phyloP scores from a whole-genome alignment of 2,888 invertebrate species.

The Meta bourneti region DNA sequence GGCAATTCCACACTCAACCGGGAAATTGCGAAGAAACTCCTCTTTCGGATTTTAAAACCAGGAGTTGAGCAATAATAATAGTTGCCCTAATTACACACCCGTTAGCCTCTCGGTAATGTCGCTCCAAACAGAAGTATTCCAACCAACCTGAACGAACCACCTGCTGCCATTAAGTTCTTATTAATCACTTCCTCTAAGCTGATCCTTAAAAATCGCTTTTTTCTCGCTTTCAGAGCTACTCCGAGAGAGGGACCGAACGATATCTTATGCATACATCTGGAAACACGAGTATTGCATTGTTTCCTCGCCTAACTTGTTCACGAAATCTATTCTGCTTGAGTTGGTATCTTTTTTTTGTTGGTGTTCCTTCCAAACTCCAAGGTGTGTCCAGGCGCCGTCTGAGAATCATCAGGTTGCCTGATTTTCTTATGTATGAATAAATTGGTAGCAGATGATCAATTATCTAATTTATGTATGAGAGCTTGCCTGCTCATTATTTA shows the following conservation, averaged over 20 bases:
- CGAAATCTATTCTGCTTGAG: neutral
- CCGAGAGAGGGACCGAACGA: neutral
- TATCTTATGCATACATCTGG: neutral
- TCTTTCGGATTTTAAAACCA: neutral
- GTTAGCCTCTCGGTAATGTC: neutral
- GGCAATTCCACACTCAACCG: neutral
- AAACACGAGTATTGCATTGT: slow-evolving; percentile 23
- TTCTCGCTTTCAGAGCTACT: neutral
- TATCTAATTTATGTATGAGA: slow-evolving; percentile 28
- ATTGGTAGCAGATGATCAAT: slow-evolving; percentile 19
- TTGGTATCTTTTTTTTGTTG: neutral
- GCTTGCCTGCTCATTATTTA: neutral
- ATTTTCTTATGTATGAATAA: neutral
- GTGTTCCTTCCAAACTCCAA: neutral
- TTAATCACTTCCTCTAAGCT: neutral
- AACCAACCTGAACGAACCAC: slow-evolving; percentile 2
- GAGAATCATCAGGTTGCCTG: slow-evolving; percentile 11
- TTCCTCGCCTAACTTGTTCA: slow-evolving; percentile 22
- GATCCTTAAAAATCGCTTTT: neutral
- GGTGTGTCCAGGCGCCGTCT: slow-evolving; percentile 24
- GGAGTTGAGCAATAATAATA: neutral
- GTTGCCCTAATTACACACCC: neutral
- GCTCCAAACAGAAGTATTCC: neutral
- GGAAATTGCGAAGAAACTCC: neutral
- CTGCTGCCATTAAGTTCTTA: slow-evolving; percentile 6